Percentiles rank a stretch among this genome's conserved stretches.
phyloP scores from a whole-genome alignment of 1,140 invertebrate species.

The Pseudomyrmex flavicornis region DNA sequence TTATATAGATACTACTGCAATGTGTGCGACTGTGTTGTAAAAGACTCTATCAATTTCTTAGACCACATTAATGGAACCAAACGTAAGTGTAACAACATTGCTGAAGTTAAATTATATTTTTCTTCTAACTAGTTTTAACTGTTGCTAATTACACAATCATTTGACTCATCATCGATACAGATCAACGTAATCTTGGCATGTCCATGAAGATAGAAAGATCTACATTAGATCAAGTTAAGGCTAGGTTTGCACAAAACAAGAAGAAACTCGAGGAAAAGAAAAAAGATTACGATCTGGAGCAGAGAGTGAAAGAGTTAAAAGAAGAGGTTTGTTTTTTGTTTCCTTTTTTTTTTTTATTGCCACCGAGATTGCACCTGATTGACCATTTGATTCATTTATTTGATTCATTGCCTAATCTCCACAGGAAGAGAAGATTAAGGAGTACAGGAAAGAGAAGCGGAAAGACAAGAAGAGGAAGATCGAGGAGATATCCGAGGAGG shows the following conservation, averaged over 20 bases:
- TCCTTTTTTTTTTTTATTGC: neutral
- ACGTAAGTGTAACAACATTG: constrained; percentile 86
- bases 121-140: neutral
- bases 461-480: constrained; percentile 96
- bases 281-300: constrained; percentile 97
- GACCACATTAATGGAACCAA: constrained; percentile 99
- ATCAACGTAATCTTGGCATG: constrained; percentile 99
- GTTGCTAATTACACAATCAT: neutral
- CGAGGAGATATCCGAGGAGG: constrained; percentile 89
- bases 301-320: constrained; percentile 95
- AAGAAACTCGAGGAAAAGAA: constrained; percentile 98
- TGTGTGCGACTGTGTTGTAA: constrained; percentile 99
- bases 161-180: constrained; percentile 78
- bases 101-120: too few species aligned
- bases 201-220: constrained; percentile 99
- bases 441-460: constrained; percentile 95
- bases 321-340: constrained; percentile 90
- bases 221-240: constrained; percentile 97
- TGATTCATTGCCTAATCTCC: constrained; percentile 43
- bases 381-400: neutral
- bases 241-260: constrained; percentile 96
- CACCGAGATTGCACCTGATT: neutral
- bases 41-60: constrained; percentile 99
- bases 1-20: constrained; percentile 96
- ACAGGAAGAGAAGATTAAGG: constrained; percentile 96